Conservation (phyloP, 1,140 invertebrate species). For the Elysia chlorotica region DNA sequence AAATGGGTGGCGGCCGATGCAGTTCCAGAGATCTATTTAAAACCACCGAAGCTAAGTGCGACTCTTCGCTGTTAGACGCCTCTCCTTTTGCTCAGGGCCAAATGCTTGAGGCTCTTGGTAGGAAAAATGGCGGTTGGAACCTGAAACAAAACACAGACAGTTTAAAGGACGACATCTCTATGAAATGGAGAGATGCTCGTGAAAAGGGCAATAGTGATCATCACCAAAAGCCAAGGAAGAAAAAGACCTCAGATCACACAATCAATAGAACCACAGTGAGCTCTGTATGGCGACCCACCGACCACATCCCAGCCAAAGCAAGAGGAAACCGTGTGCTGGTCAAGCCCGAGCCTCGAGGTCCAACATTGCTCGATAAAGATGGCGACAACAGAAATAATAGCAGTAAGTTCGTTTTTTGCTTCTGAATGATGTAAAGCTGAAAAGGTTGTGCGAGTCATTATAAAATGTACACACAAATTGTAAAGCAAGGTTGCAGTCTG, state of each 20-base stretch:
- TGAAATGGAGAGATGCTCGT: too few species aligned
- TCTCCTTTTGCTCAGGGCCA: not conserved
- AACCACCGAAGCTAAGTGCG: too few species aligned
- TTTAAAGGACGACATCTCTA: too few species aligned
- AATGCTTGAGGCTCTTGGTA: not conserved
- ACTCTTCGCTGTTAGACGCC: not conserved
- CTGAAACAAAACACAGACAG: not conserved
- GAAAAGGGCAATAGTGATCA: not conserved
- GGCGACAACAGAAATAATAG: not conserved
- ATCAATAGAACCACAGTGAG: too few species aligned
- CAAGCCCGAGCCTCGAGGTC: not conserved
- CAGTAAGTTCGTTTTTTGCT: not conserved
- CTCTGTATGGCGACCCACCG: not conserved
- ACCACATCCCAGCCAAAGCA: constrained; percentile 9
- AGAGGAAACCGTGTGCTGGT: constrained; percentile 2
- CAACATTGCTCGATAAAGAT: not conserved
- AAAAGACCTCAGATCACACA: not conserved
- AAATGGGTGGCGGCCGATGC: not conserved
- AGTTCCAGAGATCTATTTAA: not conserved
- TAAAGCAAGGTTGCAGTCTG: too few species aligned
- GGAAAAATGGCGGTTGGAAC: not conserved
- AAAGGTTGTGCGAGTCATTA: too few species aligned
- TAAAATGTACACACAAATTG: too few species aligned
- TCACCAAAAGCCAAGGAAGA: not conserved
- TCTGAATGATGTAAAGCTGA: not conserved